These are phyloP conservation scores for Neodontobutis hainanensis DNA, from an alignment of 2,113 vertebrate genomes.

Conservation along the genomic window DNA sequence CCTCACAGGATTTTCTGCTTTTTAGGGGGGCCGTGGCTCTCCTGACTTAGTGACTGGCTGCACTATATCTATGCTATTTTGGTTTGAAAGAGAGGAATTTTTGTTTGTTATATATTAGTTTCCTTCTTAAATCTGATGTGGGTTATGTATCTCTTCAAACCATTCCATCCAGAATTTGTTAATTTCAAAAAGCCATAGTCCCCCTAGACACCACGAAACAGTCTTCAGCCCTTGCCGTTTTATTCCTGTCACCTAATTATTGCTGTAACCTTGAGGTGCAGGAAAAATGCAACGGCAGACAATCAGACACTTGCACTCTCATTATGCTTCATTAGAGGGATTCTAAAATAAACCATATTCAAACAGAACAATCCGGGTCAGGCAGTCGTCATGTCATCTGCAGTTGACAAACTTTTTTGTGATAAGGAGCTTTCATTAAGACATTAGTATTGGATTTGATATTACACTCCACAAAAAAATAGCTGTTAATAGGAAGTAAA, in stretches of 20 bases:
- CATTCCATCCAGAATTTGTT: conserved; percentile 34
- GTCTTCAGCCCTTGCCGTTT: conserved; percentile 19
- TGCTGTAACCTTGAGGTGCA: conserved; percentile 25
- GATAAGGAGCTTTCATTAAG: background rate
- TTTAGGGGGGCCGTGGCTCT: too few species aligned
- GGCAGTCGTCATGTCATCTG: background rate
- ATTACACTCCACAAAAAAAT: too few species aligned
- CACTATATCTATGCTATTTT: background rate
- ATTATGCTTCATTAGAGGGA: conserved; percentile 16
- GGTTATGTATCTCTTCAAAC: conserved; percentile 9
- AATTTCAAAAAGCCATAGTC: conserved; percentile 21
- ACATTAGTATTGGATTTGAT: background rate
- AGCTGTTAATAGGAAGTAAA: background rate
- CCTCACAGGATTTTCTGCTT: too few species aligned
- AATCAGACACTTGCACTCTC: conserved; percentile 10
- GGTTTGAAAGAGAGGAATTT: too few species aligned
- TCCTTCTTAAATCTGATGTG: background rate
- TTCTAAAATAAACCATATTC: conserved; percentile 31
- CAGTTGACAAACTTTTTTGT: too few species aligned
- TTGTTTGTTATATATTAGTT: background rate
- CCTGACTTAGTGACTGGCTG: too few species aligned
- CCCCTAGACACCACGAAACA: conserved; percentile 22
- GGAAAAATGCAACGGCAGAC: conserved; percentile 28
- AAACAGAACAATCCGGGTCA: too few species aligned
- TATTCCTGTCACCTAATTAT: conserved; percentile 53